These are phyloP conservation scores for Blera fallax DNA, from an alignment of 2,888 invertebrate species.

Conservation along the genomic window DNA sequence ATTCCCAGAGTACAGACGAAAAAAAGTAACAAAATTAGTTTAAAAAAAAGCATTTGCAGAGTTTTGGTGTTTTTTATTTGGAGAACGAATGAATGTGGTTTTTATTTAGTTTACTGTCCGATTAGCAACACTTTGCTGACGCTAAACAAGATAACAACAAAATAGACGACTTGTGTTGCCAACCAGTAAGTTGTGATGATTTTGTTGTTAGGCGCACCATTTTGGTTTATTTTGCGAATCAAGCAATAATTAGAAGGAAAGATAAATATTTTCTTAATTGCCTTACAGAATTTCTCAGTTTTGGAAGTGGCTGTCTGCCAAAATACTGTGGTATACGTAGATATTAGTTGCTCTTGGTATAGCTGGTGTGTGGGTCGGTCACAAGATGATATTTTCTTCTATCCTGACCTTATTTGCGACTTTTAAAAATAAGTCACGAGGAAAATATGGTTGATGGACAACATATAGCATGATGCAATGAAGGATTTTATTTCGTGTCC, in stretches of 20 bases:
- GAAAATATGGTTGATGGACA: not conserved
- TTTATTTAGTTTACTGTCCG: slow-evolving; percentile 5
- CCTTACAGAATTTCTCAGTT: not conserved
- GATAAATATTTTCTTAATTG: not conserved
- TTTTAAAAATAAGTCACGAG: slow-evolving; percentile 4
- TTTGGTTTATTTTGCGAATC: not conserved
- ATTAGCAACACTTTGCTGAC: slow-evolving; percentile 15
- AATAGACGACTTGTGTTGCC: slow-evolving; percentile 3
- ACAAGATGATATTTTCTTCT: not conserved
- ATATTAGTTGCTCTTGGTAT: too few relatives aligned
- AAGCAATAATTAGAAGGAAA: not conserved
- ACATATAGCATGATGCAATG: not conserved
- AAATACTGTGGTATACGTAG: not conserved
- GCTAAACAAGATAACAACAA: slow-evolving; percentile 9
- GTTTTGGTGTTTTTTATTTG: not conserved
- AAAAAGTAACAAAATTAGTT: not conserved
- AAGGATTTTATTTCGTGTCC: slow-evolving; percentile 3
- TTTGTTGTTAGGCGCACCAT: slow-evolving; percentile 15
- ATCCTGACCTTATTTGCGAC: not conserved
- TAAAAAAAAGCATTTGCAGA: not conserved
- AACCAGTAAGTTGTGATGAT: not conserved
- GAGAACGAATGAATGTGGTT: not conserved
- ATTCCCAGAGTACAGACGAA: not conserved
- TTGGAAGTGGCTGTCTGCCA: not conserved
- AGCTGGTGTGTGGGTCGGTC: not conserved